phyloP scores from a whole-genome alignment of 2,888 invertebrate genomes.

The Dioctria rufipes region DNA sequence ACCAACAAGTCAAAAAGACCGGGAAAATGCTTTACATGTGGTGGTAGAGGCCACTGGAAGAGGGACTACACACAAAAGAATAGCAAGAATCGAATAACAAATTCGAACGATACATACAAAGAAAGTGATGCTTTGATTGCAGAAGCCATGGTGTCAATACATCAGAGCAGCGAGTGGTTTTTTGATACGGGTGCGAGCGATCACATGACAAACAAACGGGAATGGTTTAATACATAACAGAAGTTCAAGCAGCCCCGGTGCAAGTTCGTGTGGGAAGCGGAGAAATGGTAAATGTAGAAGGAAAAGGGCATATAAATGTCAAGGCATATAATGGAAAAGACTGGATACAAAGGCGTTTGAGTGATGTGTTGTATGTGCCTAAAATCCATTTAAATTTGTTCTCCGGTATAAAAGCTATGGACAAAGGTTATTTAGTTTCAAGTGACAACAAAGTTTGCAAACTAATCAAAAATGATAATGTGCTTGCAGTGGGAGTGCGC shows the following conservation, averaged over 20 bases:
- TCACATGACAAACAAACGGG: slow-evolving; percentile 56
- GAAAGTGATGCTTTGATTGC: background rate
- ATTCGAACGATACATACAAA: too few species aligned
- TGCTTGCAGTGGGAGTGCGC: slow-evolving; percentile 54
- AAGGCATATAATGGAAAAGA: slow-evolving; percentile 23
- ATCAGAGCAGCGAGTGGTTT: slow-evolving; percentile 54
- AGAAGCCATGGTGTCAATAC: background rate
- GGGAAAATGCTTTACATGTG: slow-evolving; percentile 59
- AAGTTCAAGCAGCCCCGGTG: background rate
- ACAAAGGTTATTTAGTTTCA: slow-evolving; percentile 50
- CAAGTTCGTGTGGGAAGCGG: slow-evolving; percentile 19
- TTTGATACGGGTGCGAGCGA: slow-evolving; percentile 58
- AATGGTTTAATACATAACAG: slow-evolving; percentile 45
- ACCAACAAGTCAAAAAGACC: slow-evolving; percentile 7
- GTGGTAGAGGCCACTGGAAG: slow-evolving; percentile 60
- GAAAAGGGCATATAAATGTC: background rate
- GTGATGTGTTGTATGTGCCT: slow-evolving; percentile 39
- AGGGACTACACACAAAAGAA: slow-evolving; percentile 56
- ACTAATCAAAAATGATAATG: slow-evolving; percentile 48
- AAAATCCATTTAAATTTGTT: slow-evolving; percentile 55
- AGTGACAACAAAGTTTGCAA: slow-evolving; percentile 50
- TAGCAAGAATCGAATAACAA: background rate
- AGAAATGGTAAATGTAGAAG: background rate
- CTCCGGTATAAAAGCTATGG: slow-evolving; percentile 51
- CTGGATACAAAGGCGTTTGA: background rate